Percentiles rank a stretch among this genome's conserved stretches.
Evolutionary conservation across 1,140 invertebrate genomes (phyloP).

Genomic region (Vanessa atalanta): DNA sequence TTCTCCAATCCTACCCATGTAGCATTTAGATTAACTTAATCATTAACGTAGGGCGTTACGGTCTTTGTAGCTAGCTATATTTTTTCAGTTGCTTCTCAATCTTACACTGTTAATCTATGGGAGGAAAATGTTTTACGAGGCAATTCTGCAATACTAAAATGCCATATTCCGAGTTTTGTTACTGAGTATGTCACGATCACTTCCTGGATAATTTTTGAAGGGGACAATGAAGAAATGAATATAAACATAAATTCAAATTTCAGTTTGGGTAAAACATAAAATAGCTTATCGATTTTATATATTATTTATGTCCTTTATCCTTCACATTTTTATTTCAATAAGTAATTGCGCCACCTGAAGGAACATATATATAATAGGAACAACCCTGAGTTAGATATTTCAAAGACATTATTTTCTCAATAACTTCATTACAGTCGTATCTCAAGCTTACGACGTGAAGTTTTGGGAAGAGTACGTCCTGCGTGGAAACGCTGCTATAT

Average conservation of each 20-base stretch:
- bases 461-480: conserved; percentile 94
- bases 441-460: conserved; percentile 92
- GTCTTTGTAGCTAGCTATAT: background rate
- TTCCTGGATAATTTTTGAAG: conserved; percentile 91
- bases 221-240: conserved; percentile 58
- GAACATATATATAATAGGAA: too few species aligned
- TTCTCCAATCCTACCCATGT: conserved; percentile 83
- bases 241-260: conserved; percentile 69
- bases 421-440: conserved; percentile 85
- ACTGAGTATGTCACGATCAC: conserved; percentile 93
- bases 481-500: conserved; percentile 91
- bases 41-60: background rate
- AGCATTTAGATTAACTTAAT: conserved; percentile 76
- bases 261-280: conserved; percentile 62
- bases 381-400: background rate
- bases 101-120: conserved; percentile 93
- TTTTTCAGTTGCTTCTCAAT: conserved; percentile 90
- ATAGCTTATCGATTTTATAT: background rate
- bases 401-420: conserved; percentile 9
- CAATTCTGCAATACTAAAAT: conserved; percentile 94
- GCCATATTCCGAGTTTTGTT: conserved; percentile 95
- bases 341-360: background rate
- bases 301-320: background rate
- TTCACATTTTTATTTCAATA: background rate
- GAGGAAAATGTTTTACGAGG: conserved; percentile 94